Base-by-base conservation (phyloP, 2,888 invertebrate genomes). In the Apodemia mormo region DNA sequence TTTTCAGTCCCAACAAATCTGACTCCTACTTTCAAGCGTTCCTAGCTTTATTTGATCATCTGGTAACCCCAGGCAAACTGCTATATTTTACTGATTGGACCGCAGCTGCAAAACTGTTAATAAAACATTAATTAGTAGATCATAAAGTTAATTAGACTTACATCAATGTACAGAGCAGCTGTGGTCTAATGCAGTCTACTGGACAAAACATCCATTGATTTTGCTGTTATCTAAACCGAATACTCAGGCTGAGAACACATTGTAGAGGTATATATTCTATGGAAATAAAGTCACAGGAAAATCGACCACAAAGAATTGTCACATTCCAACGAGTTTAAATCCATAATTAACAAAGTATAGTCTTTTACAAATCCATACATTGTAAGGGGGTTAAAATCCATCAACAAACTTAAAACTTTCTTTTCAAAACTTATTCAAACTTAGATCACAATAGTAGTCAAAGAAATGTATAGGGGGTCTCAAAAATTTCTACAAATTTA, bases 211-310 rank as follows among this genome's bases (percentile, higher is more conserved):
- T 10, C 1, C 1, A 45, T 14, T 45, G 4, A 14, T 45, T 45
- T 45, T 45, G 12, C 45, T 12, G 45, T 12, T 45, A 12, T 14
- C 49, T 14, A n/a, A 52, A n/a, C n/a, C n/a, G n/a, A 1, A 52
- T 1, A 52, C 52, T n/a, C n/a, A 7, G 7, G 6, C n/a, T 52
- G 52, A 22, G 22, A n/a, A n/a, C n/a, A 2, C n/a, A 2, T n/a
- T 52, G 52, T 52, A 52, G 7, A 52, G 5, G n/a, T 1, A 52
- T n/a, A 52, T 52, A 7, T 52, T n/a, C 52, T n/a, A 52, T 52
- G 52, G 10, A 52, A 52, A 52, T n/a, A 52, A 52, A 52, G n/a
- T 52, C n/a, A 52, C n/a, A n/a, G n/a, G 52, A 52, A 52, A 52
- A n/a, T 52, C 2, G 7, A n/a, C n/a, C n/a, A n/a, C 7, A 52